Conservation (phyloP, 2,797 vertebrate species). For the Melanotaenia maccullochi region DNA sequence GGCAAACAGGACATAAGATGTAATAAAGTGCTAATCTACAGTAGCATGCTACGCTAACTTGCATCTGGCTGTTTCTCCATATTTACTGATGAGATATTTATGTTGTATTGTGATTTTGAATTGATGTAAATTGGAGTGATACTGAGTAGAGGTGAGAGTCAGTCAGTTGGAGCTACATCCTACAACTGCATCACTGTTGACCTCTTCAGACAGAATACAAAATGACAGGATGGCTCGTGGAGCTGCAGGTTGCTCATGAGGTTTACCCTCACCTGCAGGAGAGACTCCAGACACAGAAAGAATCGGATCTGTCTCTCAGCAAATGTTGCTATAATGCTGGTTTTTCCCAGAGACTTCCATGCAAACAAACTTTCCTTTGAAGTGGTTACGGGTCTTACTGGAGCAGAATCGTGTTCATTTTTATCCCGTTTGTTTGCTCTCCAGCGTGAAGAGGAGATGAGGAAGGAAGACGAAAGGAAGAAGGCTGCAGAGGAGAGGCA, state of each 20-base stretch:
- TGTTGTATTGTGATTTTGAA: background rate
- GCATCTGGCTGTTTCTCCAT: no score
- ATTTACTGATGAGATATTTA: background rate
- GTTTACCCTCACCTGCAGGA: constrained; percentile 23
- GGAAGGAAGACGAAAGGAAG: constrained; percentile 93
- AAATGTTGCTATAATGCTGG: no score
- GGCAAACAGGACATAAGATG: no score
- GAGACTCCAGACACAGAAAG: background rate
- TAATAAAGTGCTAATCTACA: no score
- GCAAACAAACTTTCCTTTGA: no score
- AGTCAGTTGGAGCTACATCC: background rate
- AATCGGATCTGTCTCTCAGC: no score
- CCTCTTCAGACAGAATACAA: constrained; percentile 1
- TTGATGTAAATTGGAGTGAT: background rate
- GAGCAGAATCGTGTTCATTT: background rate
- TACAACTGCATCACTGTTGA: background rate
- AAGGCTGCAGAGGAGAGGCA: constrained; percentile 91
- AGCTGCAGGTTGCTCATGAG: constrained; percentile 5
- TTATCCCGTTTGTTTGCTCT: background rate
- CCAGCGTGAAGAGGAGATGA: constrained; percentile 94
- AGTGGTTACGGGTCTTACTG: no score
- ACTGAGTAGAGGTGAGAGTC: constrained; percentile 6
- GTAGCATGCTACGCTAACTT: background rate
- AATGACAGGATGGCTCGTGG: background rate
- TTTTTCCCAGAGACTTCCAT: no score